These are phyloP conservation scores for Drosophila lacicola DNA, from an alignment of 2,888 invertebrate species.

Conservation along the genomic window DNA sequence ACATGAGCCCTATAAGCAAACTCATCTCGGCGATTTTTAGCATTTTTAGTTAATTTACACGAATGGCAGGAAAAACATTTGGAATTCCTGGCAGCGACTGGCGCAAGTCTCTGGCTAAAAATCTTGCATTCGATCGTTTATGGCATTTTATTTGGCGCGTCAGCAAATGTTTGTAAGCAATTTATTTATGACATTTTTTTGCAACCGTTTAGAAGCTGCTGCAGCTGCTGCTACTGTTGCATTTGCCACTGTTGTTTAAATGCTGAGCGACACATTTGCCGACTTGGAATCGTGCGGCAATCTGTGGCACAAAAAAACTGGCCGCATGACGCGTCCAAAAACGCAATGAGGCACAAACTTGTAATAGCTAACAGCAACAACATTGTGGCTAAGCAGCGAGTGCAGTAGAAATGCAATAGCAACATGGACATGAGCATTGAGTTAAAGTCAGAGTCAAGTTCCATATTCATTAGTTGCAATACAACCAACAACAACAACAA, in stretches of 20 bases:
- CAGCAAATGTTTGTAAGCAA: constrained; percentile 80
- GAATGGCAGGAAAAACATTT: constrained; percentile 74
- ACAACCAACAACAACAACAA: constrained; percentile 38
- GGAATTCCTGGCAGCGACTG: constrained; percentile 69
- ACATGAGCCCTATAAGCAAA: constrained; percentile 76
- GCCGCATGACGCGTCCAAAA: constrained; percentile 81
- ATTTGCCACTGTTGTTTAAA: constrained; percentile 68
- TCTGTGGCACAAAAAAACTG: constrained; percentile 77
- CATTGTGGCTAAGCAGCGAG: constrained; percentile 9
- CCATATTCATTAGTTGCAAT: constrained; percentile 82
- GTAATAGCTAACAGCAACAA: constrained; percentile 59
- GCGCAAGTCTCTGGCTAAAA: constrained; percentile 63
- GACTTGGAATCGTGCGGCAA: constrained; percentile 82
- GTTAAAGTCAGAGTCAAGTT: constrained; percentile 81
- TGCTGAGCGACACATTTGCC: constrained; percentile 80
- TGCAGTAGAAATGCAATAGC: constrained; percentile 30
- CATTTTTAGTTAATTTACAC: constrained; percentile 84
- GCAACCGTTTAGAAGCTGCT: constrained; percentile 57
- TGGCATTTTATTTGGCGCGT: constrained; percentile 84
- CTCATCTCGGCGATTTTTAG: constrained; percentile 80
- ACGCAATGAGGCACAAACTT: constrained; percentile 67
- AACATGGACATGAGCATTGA: constrained; percentile 64
- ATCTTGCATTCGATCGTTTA: constrained; percentile 83
- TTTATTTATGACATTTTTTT: constrained; percentile 80
- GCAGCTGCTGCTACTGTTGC: constrained; percentile 41